Conservation (phyloP, 2,888 invertebrate genomes). For the Stenurella melanura region DNA sequence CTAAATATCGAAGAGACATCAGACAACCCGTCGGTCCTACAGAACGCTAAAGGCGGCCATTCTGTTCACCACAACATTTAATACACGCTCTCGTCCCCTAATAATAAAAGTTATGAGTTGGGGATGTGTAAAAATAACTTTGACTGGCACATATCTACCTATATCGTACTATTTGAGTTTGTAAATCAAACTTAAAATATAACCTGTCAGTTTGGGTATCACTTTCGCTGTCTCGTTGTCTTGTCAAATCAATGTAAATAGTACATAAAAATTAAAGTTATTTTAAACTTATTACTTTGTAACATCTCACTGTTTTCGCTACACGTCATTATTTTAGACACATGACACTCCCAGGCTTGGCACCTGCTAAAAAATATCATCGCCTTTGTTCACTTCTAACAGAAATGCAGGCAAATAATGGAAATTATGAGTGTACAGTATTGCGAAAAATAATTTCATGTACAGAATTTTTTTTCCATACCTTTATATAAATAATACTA, state of each 20-base stretch:
- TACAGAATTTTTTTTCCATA: too few species aligned
- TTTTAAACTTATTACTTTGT: constrained; percentile 48
- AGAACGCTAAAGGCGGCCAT: constrained; percentile 1
- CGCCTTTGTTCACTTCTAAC: constrained; percentile 4
- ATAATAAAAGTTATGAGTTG: constrained; percentile 31
- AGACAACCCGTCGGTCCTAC: not conserved
- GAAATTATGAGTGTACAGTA: not conserved
- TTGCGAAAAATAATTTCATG: not conserved
- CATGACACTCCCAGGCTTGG: constrained; percentile 31
- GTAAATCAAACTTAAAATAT: constrained; percentile 53
- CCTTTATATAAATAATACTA: too few species aligned
- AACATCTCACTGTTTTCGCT: constrained; percentile 44
- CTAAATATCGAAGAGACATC: not conserved
- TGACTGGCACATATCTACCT: constrained; percentile 37
- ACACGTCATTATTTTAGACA: constrained; percentile 43
- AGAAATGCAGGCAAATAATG: not conserved
- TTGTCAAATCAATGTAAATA: constrained; percentile 52
- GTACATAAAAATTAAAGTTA: constrained; percentile 52
- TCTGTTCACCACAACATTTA: constrained; percentile 16
- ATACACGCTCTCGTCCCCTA: constrained; percentile 12
- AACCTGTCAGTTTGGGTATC: constrained; percentile 54
- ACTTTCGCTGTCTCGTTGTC: constrained; percentile 58
- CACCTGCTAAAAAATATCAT: constrained; percentile 41
- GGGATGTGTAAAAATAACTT: constrained; percentile 35
- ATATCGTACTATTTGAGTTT: constrained; percentile 28